Percentiles rank a stretch among this genome's conserved stretches.
Evolutionary conservation across 2,888 invertebrate species (phyloP).

Genomic region (Drosophila setosimentum): DNA sequence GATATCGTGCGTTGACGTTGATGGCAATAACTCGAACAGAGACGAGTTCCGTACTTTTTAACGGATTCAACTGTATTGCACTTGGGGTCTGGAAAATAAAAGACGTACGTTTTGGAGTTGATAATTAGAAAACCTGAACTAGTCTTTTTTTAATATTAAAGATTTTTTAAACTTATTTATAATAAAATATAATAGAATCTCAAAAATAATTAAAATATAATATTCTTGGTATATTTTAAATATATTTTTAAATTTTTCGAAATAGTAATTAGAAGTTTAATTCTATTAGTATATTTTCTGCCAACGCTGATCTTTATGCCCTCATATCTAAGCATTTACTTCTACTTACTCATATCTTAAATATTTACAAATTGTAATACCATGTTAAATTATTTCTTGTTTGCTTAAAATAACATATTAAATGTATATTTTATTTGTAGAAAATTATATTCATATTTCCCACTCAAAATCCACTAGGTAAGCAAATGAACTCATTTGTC

Average conservation of each 20-base stretch:
- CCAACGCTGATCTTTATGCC: not conserved
- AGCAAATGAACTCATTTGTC: not conserved
- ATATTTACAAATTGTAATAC: not conserved
- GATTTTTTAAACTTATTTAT: not conserved
- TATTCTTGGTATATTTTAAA: too few species aligned
- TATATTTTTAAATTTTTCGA: not conserved
- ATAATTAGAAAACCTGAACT: not conserved
- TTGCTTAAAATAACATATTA: not conserved
- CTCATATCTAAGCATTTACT: not conserved
- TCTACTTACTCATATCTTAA: not conserved
- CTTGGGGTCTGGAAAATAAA: constrained; percentile 11
- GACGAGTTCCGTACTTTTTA: constrained; percentile 45
- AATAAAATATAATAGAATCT: not conserved
- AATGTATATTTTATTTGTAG: not conserved
- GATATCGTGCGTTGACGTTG: constrained; percentile 68
- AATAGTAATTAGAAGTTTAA: not conserved
- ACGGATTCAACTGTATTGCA: constrained; percentile 24
- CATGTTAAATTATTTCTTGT: not conserved
- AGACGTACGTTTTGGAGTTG: not conserved
- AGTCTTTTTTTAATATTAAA: not conserved
- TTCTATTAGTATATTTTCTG: not conserved
- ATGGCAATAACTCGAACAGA: constrained; percentile 81
- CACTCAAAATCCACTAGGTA: not conserved
- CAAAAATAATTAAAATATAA: not conserved
- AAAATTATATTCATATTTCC: not conserved